Percentiles rank a stretch among this genome's conserved stretches.
These are phyloP conservation scores for Poecile atricapillus DNA, from an alignment of 2,113 vertebrate genomes.

Conservation along the genomic window DNA sequence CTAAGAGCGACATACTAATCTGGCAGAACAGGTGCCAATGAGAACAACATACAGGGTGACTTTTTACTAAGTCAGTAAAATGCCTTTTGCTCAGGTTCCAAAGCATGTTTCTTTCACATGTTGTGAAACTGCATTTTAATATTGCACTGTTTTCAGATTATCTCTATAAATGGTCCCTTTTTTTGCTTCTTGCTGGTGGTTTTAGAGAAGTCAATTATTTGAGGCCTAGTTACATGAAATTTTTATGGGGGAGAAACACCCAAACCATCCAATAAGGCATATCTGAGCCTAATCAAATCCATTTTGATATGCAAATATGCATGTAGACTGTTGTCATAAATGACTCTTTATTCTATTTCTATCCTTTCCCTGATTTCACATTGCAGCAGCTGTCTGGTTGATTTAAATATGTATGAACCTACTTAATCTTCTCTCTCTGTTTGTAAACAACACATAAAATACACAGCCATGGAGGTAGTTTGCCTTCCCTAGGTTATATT, in stretches of 20 bases:
- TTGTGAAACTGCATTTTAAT: constrained; percentile 68
- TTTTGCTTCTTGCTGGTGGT: neutral
- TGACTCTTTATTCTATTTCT: neutral
- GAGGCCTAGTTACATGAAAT: constrained; percentile 2
- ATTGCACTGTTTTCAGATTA: constrained; percentile 74
- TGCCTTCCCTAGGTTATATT: neutral
- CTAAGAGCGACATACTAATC: constrained; percentile 37
- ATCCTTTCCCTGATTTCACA: neutral
- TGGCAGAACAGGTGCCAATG: constrained; percentile 54
- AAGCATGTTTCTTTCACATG: constrained; percentile 67
- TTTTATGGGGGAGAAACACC: neutral
- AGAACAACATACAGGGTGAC: constrained; percentile 63
- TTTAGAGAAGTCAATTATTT: constrained; percentile 4
- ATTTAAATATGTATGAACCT: neutral
- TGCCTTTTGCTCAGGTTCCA: constrained; percentile 77
- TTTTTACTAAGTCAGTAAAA: constrained; percentile 58
- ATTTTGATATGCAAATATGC: neutral
- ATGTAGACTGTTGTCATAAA: neutral
- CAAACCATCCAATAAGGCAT: neutral
- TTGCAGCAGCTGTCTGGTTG: neutral
- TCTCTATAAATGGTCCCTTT: constrained; percentile 56
- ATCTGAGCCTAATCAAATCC: neutral
- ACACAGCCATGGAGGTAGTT: neutral
- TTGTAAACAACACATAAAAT: neutral
- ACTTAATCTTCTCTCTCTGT: neutral